Base-by-base conservation (phyloP, 2,797 vertebrate genomes). In the Pangasius larnaudii region DNA sequence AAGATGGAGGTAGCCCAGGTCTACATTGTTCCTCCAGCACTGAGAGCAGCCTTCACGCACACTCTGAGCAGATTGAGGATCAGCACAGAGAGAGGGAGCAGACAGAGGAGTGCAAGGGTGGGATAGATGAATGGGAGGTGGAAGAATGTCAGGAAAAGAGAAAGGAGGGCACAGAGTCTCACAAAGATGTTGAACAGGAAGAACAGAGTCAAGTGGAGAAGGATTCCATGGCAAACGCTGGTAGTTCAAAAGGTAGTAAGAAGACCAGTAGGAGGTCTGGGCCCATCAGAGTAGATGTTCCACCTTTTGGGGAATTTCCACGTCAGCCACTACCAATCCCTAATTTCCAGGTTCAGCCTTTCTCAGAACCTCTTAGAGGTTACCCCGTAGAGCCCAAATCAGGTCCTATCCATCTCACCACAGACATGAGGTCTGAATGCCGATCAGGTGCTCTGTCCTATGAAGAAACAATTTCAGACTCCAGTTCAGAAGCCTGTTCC, bases 221-320 rank as follows among this genome's bases (percentile, higher is more conserved):
- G 19, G 56, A 86, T 16, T 78, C 33, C 24, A 11, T 61, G 9
- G 46, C n/a, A 84, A 30, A 58, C 5, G 10, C n/a, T 71, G 30
- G 11, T 84, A 58, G 67, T 81, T 89, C 79, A 89, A 92, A 93
- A 85, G 94, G 91, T 0, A 94, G 92, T 94, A 96, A 65, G 80
- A 83, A 83, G 58, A 65, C 39, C 89, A 95, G 95, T 0, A 95
- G 95, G 91, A 96, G 95, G 13, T 92, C 93, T 0, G 94, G 95
- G 33, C 96, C 95, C 0, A 93, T 96, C 51, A 95, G 95, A 53
- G 92, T 96, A 91, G 96, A 96, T 0, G 95, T 94, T 42, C 96
- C 95, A 36, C 95, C 96, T 6, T 95, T 95, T 89, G 94, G 93
- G 87, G 95, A 94, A 0, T 94, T 95, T 0, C 94, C 95, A 0